Evolutionary conservation across 2,888 invertebrate species (phyloP), one percentile per base, ranked within the genome.

Genomic region (Ryuthela nishihirai): DNA sequence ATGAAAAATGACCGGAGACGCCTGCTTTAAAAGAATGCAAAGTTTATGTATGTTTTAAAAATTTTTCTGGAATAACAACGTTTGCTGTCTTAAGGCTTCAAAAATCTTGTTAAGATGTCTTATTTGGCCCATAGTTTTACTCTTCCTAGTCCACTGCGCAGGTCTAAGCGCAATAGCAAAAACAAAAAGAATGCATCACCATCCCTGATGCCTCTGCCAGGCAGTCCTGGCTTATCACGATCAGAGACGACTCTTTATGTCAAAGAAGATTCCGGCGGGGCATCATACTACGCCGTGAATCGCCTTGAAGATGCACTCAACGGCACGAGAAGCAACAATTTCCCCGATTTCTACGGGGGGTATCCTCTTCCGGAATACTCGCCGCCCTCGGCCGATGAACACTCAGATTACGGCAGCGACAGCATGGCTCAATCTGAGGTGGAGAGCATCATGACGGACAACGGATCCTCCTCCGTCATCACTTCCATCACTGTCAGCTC

Each of bases 321-420:
- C 21, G 52, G 54, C 35, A 50, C 54, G 21, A 35, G 56, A 17
- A 36, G 44, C 9, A 41, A 32, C 25, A 42, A 40, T 21, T 35
- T 46, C 2, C 65, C 64, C n/a, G 65, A 65, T 29, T 65, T 65
- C 39, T 65, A 65, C 40, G 65, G 65, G 34, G 65, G 65, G 2
- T 50, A 62, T 35, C 43, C 55, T 3, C 26, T 55, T 17, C 54
- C 55, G 0, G 61, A 61, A 23, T 52, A 55, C 25, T 34, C 42
- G 4, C 20, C 38, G 2, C 36, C 47, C 15, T 15, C 52, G 7
- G 54, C 50, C 38, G 60, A 60, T 34, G 49, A 54, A 32, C 18
- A 38, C 18, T 60, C 60, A 4, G 60, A 60, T 17, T 60, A 60
- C 41, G 60, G 54, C 18, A 60, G 60, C 20, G 59, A 58, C 45